These are phyloP conservation scores for Mormyrops attenuatus DNA, from an alignment of 2,797 vertebrate species.

Conservation along the genomic window DNA sequence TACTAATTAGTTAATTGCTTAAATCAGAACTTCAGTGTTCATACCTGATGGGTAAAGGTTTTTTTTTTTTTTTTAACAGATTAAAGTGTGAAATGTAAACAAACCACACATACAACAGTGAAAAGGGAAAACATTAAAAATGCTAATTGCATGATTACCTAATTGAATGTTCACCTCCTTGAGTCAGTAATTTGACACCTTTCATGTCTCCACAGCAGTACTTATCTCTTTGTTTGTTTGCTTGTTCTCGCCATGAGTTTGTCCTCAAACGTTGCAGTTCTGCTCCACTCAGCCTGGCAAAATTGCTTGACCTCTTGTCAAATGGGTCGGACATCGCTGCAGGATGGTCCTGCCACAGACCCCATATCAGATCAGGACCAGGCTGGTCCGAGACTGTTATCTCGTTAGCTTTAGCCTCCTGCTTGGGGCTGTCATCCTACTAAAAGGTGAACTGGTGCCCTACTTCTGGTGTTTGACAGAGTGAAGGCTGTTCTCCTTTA, in stretches of 20 bases:
- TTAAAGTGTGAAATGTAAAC: background rate
- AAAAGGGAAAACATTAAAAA: too few relatives aligned
- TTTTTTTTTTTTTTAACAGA: background rate
- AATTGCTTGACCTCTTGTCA: constrained; percentile 5
- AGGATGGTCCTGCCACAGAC: background rate
- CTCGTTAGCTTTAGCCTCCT: background rate
- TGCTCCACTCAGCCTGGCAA: background rate
- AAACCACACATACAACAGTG: background rate
- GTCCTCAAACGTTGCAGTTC: background rate
- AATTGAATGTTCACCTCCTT: background rate
- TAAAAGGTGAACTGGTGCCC: background rate
- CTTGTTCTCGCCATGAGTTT: background rate
- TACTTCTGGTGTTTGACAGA: background rate
- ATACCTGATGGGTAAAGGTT: background rate
- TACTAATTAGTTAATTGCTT: background rate
- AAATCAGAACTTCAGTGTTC: background rate
- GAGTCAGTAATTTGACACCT: background rate
- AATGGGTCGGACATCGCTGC: background rate
- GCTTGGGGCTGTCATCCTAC: background rate
- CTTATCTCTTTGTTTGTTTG: background rate
- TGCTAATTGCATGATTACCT: background rate
- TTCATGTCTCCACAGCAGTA: background rate
- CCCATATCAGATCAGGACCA: background rate
- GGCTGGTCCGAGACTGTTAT: background rate
- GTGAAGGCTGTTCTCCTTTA: background rate